Percentiles rank a stretch among this genome's conserved stretches.
Conservation (phyloP, 2,113 vertebrate genomes). For the Tragelaphus strepsiceros region DNA sequence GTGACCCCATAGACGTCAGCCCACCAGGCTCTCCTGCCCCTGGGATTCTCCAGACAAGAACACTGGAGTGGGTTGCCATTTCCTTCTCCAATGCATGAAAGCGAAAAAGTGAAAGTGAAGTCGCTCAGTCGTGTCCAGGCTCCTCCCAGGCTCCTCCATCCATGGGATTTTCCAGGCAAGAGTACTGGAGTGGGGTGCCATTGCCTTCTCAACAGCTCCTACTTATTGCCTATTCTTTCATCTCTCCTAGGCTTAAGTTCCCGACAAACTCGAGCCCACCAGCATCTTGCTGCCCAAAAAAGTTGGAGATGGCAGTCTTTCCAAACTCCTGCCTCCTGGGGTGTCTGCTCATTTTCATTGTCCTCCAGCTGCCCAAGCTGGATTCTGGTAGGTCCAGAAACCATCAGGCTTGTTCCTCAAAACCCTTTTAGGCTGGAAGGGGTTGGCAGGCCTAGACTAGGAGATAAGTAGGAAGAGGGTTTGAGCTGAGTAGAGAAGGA, state of each 20-base stretch:
- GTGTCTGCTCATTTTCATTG: background rate
- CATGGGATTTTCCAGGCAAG: too few species aligned
- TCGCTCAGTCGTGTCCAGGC: too few species aligned
- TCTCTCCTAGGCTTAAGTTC: background rate
- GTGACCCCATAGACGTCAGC: too few species aligned
- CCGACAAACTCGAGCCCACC: background rate
- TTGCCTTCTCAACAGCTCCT: background rate
- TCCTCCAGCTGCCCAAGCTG: slow-evolving; percentile 21
- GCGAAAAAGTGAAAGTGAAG: too few species aligned
- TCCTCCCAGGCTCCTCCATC: too few species aligned
- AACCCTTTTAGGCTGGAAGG: background rate
- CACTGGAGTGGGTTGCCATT: too few species aligned
- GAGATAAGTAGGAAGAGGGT: background rate
- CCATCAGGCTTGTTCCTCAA: background rate
- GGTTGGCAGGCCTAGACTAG: background rate
- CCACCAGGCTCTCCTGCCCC: too few species aligned
- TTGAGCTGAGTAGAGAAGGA: too few species aligned
- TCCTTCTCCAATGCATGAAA: too few species aligned
- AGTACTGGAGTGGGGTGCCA: too few species aligned
- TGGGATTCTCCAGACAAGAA: too few species aligned
- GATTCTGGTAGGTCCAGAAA: slow-evolving; percentile 33
- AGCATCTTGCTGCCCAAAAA: background rate
- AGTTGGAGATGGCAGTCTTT: background rate
- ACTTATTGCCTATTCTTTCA: background rate
- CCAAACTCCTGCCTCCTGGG: background rate